phyloP scores from a whole-genome alignment of 2,888 invertebrate genomes.

The Gastrophysa polygoni region DNA sequence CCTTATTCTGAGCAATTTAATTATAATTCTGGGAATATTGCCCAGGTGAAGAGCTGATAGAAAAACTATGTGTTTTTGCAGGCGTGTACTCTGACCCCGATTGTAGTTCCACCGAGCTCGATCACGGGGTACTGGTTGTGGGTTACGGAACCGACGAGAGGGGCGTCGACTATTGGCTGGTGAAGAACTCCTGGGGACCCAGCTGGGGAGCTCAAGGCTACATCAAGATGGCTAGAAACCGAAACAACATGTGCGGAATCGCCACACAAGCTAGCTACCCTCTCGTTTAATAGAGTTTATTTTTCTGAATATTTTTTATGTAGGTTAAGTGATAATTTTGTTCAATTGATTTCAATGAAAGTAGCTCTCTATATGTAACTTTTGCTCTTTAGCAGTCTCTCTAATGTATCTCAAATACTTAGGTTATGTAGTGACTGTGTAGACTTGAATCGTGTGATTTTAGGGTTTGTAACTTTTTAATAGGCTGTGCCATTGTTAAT shows the following conservation, averaged over 20 bases:
- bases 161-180: slow-evolving; percentile 82
- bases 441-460: neutral
- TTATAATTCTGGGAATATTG: too few relatives aligned
- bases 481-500: neutral
- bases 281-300: slow-evolving; percentile 66
- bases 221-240: slow-evolving; percentile 87
- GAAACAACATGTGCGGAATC: slow-evolving; percentile 85
- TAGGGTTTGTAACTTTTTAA: neutral
- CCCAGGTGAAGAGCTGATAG: too few relatives aligned
- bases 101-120: slow-evolving; percentile 73
- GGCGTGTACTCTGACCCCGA: slow-evolving; percentile 66
- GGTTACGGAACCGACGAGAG: slow-evolving; percentile 80
- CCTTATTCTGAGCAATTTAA: too few relatives aligned
- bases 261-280: slow-evolving; percentile 85
- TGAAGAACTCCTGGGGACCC: slow-evolving; percentile 86
- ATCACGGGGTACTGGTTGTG: slow-evolving; percentile 86
- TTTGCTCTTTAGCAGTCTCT: neutral
- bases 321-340: neutral
- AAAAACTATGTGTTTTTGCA: slow-evolving; percentile 54
- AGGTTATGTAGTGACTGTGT: neutral
- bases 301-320: too few relatives aligned
- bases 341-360: neutral
- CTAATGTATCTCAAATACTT: neutral
- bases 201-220: slow-evolving; percentile 86
- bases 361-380: too few relatives aligned